A percentile compares a stretch with the other conserved stretches of the same genome.
phyloP scores from a whole-genome alignment of 2,888 invertebrate genomes.

The Leptinotarsa haldemani region DNA sequence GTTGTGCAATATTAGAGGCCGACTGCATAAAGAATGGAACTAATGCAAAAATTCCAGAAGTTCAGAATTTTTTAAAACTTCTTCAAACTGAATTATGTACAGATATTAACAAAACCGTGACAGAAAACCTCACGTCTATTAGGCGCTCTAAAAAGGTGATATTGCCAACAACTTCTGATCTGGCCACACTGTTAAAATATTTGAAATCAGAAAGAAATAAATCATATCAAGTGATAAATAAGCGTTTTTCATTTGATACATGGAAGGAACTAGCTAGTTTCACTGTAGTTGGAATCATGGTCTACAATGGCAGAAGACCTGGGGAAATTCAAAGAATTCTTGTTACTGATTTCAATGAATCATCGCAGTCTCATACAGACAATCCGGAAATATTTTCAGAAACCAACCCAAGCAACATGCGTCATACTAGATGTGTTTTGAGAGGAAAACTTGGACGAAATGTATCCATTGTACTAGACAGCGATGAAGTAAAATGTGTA shows the following conservation, averaged over 20 bases:
- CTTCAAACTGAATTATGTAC: constrained; percentile 25
- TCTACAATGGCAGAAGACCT: constrained; percentile 27
- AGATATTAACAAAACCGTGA: constrained; percentile 28
- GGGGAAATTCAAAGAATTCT: constrained; percentile 20
- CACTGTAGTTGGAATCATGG: constrained; percentile 26
- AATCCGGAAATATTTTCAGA: neutral
- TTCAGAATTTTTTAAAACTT: constrained; percentile 21
- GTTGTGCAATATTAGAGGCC: constrained; percentile 23
- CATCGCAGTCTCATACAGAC: constrained; percentile 10
- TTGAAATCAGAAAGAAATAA: neutral
- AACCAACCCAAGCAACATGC: neutral
- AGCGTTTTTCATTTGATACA: neutral
- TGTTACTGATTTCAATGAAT: constrained; percentile 20
- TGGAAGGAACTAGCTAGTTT: constrained; percentile 20
- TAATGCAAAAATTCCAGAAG: constrained; percentile 14
- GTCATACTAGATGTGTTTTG: constrained; percentile 23
- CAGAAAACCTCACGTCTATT: constrained; percentile 21
- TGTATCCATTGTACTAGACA: constrained; percentile 22
- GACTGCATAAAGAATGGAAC: constrained; percentile 26
- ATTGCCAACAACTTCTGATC: constrained; percentile 24
- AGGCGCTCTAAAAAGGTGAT: constrained; percentile 28
- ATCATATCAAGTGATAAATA: neutral
- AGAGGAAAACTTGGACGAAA: constrained; percentile 22
- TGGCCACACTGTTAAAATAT: constrained; percentile 13
- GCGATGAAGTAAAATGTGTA: constrained; percentile 15